These are phyloP conservation scores for Pitangus sulphuratus DNA, from an alignment of 2,797 vertebrate species.

Conservation along the genomic window DNA sequence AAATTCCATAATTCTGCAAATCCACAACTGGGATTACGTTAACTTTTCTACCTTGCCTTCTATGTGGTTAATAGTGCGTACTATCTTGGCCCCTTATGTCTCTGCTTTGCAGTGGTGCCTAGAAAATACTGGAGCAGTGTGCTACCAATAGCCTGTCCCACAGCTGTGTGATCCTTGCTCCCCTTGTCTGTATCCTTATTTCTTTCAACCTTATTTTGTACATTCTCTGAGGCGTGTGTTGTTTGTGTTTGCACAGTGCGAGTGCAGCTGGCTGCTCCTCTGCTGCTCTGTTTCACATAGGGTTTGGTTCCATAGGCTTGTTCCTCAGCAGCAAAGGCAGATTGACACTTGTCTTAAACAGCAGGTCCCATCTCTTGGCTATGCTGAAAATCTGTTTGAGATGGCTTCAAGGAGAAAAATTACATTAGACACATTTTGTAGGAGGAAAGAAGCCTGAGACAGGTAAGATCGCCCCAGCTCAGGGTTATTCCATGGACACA, in stretches of 20 bases:
- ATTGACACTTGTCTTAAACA: not conserved
- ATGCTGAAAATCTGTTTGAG: not conserved
- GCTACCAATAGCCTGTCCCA: not conserved
- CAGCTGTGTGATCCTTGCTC: not conserved
- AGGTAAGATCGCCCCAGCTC: not conserved
- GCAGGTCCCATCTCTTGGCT: not conserved
- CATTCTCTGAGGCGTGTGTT: rapidly evolving
- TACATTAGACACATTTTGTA: not conserved
- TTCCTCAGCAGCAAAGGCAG: not conserved
- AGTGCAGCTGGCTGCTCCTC: not conserved
- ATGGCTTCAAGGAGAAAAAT: not conserved
- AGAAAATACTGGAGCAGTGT: not conserved
- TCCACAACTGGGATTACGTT: not conserved
- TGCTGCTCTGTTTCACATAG: not conserved
- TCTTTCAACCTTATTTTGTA: not conserved
- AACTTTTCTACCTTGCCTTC: not conserved
- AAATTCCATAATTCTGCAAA: not conserved
- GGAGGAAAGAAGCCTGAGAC: not conserved
- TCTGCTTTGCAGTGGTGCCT: not conserved
- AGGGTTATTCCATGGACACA: not conserved
- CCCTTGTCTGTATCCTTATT: rapidly evolving
- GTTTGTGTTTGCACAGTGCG: not conserved
- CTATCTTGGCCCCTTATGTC: not conserved
- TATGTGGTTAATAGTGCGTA: not conserved
- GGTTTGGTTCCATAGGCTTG: not conserved